Evolutionary conservation across 1,140 invertebrate species (phyloP), one percentile per base, ranked within the genome.

Genomic region (Diuraphis noxia): DNA sequence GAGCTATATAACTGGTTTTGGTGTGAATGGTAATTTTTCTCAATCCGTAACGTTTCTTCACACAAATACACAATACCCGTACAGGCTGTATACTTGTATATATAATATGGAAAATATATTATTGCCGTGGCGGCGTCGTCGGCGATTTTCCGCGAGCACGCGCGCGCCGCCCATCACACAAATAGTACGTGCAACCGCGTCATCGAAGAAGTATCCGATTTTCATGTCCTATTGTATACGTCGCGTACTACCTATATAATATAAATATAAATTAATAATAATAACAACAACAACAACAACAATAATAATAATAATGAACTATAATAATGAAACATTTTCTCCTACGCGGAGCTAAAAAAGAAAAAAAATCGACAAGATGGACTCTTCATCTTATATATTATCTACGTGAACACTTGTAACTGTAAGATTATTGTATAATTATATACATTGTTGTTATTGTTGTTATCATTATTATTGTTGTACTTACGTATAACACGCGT

Each of bases 231-330:
- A 41, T 82, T 82, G 81, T 82, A 6, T n/a, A 40, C 40, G 77
- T 23, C 77, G 77, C 9, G 25, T 41, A 40, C 79, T 82, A n/a
- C 30, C 79, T 41, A 40, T 82, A 41, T 82, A 82, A 41, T 41
- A 41, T 82, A 40, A 82, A 40, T 82, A 82, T 82, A 82, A 30
- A 82, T 82, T 82, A 82, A 82, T 82, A 41, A 82, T 82, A 63
- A 30, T 56, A 56, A 63, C 6, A 17, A 63, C 10, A 56, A 56
- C 4, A 10, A 56, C 8, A 56, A 56, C 41, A 81, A 81, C 41
- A 40, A 81, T 81, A 56, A 56, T 56, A 56, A n/a, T 17, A 7
- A 49, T 19, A 49, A 49, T n/a, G n/a, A n/a, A n/a, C n/a, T n/a
- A 49, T 49, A 49, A 49, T 49, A 49, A 49, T 49, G 46, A 49